Base-by-base conservation (phyloP, 2,113 vertebrate species). In the Spilogale gracilis region DNA sequence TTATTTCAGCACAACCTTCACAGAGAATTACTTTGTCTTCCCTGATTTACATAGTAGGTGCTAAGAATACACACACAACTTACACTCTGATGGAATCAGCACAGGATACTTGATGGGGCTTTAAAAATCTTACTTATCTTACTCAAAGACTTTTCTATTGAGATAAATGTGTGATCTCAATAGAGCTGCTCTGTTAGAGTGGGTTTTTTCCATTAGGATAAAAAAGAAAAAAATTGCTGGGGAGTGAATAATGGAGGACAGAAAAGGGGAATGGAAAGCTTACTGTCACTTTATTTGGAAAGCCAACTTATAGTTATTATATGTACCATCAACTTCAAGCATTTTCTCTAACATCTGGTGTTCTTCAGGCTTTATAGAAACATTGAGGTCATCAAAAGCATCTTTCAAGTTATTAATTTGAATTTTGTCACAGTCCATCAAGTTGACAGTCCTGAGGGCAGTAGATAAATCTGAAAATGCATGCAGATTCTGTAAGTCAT, bases 361-460 rank as follows among this genome's bases (percentile, higher is more conserved):
- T 54, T 94, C 94, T 71, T 95, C 88, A 23, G 87, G 61, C n/a
- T 73, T 80, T 89, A 97, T 32, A 67, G 69, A n/a, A 91, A 96
- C 7, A 79, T 9, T 52, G 48, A 97, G 48, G 27, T 95, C 56
- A 50, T 71, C 5, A 27, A 97, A 43, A 83, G 56, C 48, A 52
- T 65, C 73, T 92, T 94, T 79, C 58, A 97, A 80, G 38, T 85
- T 79, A 9, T 58, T 25, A 50, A 52, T 17, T 56, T 63, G 94
- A 94, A 95, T 65, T 65, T 18, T 94, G 54, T 79, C 63, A n/a
- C 11, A 61, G 54, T 50, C 89, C 82, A 65, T 80, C 78, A 71
- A 23, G 30, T 4, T 74, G 38, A 85, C 48, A 65, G 61, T 45
- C 54, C 48, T 71, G 14, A 95, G 91, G 17, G 91, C 78, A 58